Conservation (phyloP, 2,113 vertebrate species). For the Zapus hudsonius region DNA sequence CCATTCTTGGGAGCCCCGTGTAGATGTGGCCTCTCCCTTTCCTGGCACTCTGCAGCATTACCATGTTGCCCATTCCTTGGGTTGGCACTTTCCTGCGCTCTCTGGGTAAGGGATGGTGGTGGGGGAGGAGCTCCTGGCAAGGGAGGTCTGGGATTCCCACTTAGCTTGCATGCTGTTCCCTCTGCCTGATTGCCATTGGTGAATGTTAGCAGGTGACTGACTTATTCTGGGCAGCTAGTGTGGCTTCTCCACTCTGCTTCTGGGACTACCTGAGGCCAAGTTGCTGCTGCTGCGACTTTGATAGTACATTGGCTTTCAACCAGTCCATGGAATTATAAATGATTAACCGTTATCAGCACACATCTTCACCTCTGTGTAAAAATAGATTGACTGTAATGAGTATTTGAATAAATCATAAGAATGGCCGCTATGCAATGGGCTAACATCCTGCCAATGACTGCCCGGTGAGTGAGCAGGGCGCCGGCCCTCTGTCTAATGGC, state of each 20-base stretch:
- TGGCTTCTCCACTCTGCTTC: neutral
- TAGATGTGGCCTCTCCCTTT: neutral
- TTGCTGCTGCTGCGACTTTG: slow-evolving; percentile 40
- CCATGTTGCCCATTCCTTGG: accelerated
- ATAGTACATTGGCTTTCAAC: slow-evolving; percentile 72
- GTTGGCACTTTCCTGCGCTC: accelerated
- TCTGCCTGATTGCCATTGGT: neutral
- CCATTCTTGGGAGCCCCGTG: neutral
- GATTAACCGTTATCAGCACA: slow-evolving; percentile 79
- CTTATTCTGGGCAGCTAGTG: neutral
- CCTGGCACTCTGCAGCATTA: neutral
- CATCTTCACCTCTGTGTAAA: slow-evolving; percentile 81
- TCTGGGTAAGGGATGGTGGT: no score
- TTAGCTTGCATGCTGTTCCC: neutral
- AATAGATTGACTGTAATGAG: slow-evolving; percentile 83
- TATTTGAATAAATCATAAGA: slow-evolving; percentile 83
- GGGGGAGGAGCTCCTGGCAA: neutral
- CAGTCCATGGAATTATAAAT: slow-evolving; percentile 79
- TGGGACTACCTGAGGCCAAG: neutral
- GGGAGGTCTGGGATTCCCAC: neutral
- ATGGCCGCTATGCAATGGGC: slow-evolving; percentile 67
- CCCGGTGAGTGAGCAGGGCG: slow-evolving; percentile 70
- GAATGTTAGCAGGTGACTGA: neutral
- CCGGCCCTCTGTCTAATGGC: slow-evolving; percentile 68
- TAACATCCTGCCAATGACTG: slow-evolving; percentile 78